Conservation (phyloP, 2,797 vertebrate species). For the Vespertilio murinus region DNA sequence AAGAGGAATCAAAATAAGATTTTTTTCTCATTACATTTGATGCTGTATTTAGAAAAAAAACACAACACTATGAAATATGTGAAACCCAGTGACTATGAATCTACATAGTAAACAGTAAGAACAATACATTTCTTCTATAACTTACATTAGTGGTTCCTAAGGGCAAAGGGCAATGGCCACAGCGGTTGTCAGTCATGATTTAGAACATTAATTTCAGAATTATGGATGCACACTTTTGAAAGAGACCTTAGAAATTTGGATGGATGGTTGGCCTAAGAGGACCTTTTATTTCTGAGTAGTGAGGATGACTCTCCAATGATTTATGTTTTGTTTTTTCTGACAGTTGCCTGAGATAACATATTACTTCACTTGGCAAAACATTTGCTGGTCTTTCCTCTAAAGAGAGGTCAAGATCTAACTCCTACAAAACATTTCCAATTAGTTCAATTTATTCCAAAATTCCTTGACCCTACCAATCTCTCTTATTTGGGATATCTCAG, state of each 20-base stretch:
- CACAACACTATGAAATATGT: background rate
- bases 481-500: background rate
- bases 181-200: background rate
- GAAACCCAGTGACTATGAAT: background rate
- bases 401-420: conserved; percentile 17
- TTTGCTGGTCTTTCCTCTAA: background rate
- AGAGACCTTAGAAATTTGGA: background rate
- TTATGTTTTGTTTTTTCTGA: background rate
- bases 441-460: conserved; percentile 18
- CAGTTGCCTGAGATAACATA: background rate
- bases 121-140: background rate
- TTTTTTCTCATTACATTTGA: background rate
- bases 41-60: background rate
- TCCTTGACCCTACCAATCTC: background rate
- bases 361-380: conserved; percentile 8
- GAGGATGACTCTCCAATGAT: background rate
- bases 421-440: background rate
- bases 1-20: background rate
- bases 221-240: background rate
- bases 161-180: background rate
- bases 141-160: background rate
- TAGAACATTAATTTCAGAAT: conserved; percentile 29
- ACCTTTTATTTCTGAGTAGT: background rate
- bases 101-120: background rate
- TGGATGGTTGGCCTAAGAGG: background rate